These are phyloP conservation scores for Brenthis ino DNA, from an alignment of 2,888 invertebrate genomes.

Conservation along the genomic window DNA sequence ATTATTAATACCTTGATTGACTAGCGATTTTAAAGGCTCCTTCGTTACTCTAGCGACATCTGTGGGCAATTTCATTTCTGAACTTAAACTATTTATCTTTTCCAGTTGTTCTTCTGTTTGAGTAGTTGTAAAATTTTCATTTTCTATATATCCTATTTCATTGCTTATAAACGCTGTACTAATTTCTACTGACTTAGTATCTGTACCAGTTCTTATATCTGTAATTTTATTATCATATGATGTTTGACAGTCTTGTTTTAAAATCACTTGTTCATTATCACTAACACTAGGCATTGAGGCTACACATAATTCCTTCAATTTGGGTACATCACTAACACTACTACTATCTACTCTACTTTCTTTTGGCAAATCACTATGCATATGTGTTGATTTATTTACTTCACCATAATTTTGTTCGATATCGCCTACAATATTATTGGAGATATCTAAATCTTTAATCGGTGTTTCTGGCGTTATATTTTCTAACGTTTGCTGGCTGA, in stretches of 20 bases:
- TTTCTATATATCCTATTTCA: conserved; percentile 48
- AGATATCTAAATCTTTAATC: conserved; percentile 61
- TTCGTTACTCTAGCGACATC: conserved; percentile 10
- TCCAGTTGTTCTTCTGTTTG: conserved; percentile 12
- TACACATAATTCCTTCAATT: conserved; percentile 71
- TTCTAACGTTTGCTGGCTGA: conserved; percentile 72
- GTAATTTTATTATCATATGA: conserved; percentile 71
- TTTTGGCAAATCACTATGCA: conserved; percentile 66
- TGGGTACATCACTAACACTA: conserved; percentile 62
- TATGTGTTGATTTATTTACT: conserved; percentile 47
- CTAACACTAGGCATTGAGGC: conserved; percentile 72
- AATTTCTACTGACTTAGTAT: conserved; percentile 76
- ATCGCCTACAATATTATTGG: conserved; percentile 47
- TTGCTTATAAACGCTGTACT: conserved; percentile 39
- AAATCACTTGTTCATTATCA: conserved; percentile 66
- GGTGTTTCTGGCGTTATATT: conserved; percentile 75
- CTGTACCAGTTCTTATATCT: conserved; percentile 63
- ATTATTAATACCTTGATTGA: conserved; percentile 31
- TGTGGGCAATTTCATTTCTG: not conserved
- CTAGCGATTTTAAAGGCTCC: conserved; percentile 31
- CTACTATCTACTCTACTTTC: conserved; percentile 50
- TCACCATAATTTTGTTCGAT: conserved; percentile 43
- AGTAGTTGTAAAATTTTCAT: conserved; percentile 32
- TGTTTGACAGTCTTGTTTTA: conserved; percentile 73
- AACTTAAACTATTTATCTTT: conserved; percentile 5